These are phyloP conservation scores for Scaptomyza pallida DNA, from an alignment of 1,140 invertebrate genomes.

Conservation along the genomic window DNA sequence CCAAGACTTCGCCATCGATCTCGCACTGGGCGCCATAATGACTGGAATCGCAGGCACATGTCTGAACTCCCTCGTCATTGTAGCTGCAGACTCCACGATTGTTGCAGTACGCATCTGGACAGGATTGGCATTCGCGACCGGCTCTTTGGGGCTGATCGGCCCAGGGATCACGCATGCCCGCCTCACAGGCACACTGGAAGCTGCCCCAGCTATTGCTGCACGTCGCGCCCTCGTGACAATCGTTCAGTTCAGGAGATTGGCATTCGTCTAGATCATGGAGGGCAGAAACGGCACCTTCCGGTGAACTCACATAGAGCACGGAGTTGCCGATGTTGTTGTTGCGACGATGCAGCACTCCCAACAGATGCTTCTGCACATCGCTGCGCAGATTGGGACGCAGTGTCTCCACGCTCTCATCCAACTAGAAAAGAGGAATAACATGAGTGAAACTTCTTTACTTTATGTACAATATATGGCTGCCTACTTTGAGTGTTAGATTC, in stretches of 20 bases:
- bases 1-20: conserved; percentile 95
- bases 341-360: conserved; percentile 92
- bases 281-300: conserved; percentile 89
- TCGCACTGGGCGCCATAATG: conserved; percentile 95
- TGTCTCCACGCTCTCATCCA: conserved; percentile 89
- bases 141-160: conserved; percentile 86
- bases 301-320: conserved; percentile 92
- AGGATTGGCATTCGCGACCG: conserved; percentile 91
- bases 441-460: background rate
- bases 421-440: conserved; percentile 21
- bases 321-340: conserved; percentile 94
- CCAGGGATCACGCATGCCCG: conserved; percentile 91
- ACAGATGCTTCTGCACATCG: conserved; percentile 92
- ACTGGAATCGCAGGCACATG: conserved; percentile 92
- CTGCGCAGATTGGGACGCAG: conserved; percentile 87
- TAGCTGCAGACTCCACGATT: conserved; percentile 93
- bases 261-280: conserved; percentile 96
- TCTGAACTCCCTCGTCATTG: conserved; percentile 88
- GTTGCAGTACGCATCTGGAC: conserved; percentile 91
- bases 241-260: conserved; percentile 92
- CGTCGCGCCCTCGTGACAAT: conserved; percentile 93
- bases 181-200: conserved; percentile 92
- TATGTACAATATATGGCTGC: no score
- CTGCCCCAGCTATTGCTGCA: conserved; percentile 96
- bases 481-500: conserved; percentile 91